Percentiles rank a stretch among this genome's conserved stretches.
Evolutionary conservation across 2,888 invertebrate genomes (phyloP).

Genomic region (Mycalesis mineus): DNA sequence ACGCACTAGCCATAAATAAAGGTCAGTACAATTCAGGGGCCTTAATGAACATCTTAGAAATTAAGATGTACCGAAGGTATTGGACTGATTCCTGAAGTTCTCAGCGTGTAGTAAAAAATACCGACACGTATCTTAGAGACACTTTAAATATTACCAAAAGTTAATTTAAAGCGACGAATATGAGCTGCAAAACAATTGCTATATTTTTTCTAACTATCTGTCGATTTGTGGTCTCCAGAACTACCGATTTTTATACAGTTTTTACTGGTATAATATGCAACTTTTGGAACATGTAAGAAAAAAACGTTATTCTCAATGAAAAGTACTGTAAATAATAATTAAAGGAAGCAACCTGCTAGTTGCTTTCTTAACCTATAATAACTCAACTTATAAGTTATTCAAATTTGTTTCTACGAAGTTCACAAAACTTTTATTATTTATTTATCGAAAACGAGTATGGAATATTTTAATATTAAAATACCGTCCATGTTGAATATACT

Average conservation of each 20-base stretch:
- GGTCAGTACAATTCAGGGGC: not conserved
- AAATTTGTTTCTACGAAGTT: not conserved
- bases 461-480: conserved; percentile 2
- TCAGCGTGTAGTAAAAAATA: too few relatives aligned
- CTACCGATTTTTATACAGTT: too few relatives aligned
- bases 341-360: not conserved
- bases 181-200: too few relatives aligned
- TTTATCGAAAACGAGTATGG: not conserved
- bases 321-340: not conserved
- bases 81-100: too few relatives aligned
- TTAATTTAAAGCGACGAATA: too few relatives aligned
- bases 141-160: too few relatives aligned
- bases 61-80: not conserved
- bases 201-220: too few relatives aligned
- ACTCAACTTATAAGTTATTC: not conserved
- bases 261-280: too few relatives aligned
- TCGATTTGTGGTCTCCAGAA: too few relatives aligned
- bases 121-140: too few relatives aligned
- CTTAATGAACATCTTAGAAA: not conserved
- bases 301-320: too few relatives aligned
- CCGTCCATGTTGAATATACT: not conserved
- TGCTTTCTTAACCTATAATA: not conserved
- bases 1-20: not conserved
- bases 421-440: not conserved
- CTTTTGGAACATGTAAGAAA: too few relatives aligned